Percentiles rank a stretch among this genome's conserved stretches.
Conservation (phyloP, 2,113 vertebrate species). For the Vulpes ferrilata region DNA sequence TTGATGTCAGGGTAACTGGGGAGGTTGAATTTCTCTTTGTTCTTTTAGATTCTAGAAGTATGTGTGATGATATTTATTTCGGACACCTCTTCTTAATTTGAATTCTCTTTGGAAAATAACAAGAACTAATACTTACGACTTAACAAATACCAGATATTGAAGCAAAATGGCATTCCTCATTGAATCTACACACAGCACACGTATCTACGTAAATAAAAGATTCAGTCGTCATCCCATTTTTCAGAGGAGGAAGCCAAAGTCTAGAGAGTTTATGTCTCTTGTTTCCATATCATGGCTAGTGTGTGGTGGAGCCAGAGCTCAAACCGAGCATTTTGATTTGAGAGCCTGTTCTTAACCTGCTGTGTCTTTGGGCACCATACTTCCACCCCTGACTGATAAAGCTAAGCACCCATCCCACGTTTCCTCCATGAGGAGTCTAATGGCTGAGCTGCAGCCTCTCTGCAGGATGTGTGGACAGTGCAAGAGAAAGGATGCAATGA, state of each 20-base stretch:
- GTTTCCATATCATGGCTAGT: fast-evolving
- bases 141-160: neutral
- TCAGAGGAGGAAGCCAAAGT: neutral
- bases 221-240: neutral
- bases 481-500: neutral
- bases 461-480: neutral
- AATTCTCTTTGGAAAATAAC: constrained; percentile 39
- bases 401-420: neutral
- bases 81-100: neutral
- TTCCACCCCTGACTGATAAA: neutral
- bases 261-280: neutral
- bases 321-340: neutral
- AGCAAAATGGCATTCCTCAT: neutral
- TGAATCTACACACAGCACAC: neutral
- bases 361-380: neutral
- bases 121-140: neutral
- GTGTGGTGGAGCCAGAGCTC: neutral
- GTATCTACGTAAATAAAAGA: neutral
- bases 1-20: neutral
- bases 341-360: neutral
- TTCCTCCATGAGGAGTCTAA: neutral
- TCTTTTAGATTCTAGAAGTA: neutral
- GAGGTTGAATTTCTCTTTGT: neutral
- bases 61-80: neutral
- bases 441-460: neutral